phyloP scores from a whole-genome alignment of 2,797 vertebrate species.

The Myotis planiceps region DNA sequence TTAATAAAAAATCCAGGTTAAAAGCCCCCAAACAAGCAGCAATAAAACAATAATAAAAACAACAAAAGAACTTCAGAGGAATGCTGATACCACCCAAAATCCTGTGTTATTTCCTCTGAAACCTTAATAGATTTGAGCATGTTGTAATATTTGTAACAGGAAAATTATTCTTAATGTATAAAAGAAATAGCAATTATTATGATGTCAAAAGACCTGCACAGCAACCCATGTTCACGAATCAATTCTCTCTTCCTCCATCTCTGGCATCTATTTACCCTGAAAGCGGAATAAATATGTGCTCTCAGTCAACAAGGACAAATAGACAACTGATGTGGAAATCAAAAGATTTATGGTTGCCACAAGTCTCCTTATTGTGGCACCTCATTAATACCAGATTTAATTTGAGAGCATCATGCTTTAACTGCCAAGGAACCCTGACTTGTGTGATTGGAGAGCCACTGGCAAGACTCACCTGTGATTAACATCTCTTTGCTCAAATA shows the following conservation, averaged over 20 bases:
- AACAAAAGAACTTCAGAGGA: background rate
- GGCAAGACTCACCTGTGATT: conserved; percentile 77
- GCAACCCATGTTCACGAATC: background rate
- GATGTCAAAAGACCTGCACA: background rate
- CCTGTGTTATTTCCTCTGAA: background rate
- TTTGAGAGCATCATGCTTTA: conserved; percentile 49
- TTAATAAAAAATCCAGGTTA: background rate
- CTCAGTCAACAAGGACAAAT: conserved; percentile 57
- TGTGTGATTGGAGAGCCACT: conserved; percentile 1
- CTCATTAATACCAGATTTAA: conserved; percentile 64
- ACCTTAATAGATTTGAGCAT: background rate
- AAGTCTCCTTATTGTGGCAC: conserved; percentile 48
- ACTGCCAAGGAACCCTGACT: conserved; percentile 42
- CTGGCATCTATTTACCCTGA: background rate
- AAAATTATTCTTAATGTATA: conserved; percentile 37
- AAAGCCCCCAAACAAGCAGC: background rate
- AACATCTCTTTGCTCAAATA: conserved; percentile 68
- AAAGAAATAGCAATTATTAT: conserved; percentile 47
- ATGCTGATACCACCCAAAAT: background rate
- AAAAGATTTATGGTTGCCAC: conserved; percentile 56
- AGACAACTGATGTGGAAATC: conserved; percentile 50
- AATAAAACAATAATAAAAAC: background rate
- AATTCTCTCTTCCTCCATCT: background rate
- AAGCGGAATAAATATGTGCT: conserved; percentile 43
- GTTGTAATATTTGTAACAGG: background rate